These are phyloP conservation scores for Lamellibrachia columna DNA, from an alignment of 2,888 invertebrate species.

Conservation along the genomic window DNA sequence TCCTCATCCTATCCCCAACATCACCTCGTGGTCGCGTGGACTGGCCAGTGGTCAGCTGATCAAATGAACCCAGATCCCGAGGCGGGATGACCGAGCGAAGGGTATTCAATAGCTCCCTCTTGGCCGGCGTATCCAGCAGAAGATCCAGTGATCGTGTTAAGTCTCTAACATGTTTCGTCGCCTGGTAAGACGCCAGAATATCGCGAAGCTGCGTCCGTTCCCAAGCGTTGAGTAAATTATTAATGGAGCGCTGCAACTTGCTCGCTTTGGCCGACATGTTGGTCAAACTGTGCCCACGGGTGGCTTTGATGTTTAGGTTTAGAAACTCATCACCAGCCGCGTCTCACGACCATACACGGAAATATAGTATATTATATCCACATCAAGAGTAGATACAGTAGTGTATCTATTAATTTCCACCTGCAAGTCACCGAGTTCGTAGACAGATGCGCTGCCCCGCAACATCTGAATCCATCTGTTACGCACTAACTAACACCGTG, in stretches of 20 bases:
- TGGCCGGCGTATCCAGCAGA: constrained; percentile 57
- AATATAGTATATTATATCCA: neutral
- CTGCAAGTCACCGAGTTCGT: neutral
- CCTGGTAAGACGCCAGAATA: constrained; percentile 52
- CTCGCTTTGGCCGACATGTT: neutral
- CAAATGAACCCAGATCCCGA: constrained; percentile 47
- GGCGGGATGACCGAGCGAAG: constrained; percentile 53
- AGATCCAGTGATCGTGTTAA: constrained; percentile 49
- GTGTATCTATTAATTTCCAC: neutral
- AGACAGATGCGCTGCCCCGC: neutral
- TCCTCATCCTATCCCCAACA: constrained; percentile 16
- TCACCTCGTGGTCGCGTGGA: neutral
- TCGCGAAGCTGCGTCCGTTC: constrained; percentile 53
- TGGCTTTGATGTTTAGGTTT: neutral
- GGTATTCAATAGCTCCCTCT: constrained; percentile 48
- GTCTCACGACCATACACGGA: neutral
- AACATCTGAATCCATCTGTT: neutral
- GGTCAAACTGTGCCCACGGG: neutral
- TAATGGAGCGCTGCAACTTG: constrained; percentile 54
- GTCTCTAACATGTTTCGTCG: constrained; percentile 50
- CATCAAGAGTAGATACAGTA: neutral
- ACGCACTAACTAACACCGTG: neutral
- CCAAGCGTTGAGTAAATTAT: constrained; percentile 49
- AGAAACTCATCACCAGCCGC: neutral
- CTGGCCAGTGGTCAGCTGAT: constrained; percentile 39